Percentiles rank a stretch among this genome's conserved stretches.
These are phyloP conservation scores for Carassius auratus DNA, from an alignment of 2,113 vertebrate species.

Conservation along the genomic window DNA sequence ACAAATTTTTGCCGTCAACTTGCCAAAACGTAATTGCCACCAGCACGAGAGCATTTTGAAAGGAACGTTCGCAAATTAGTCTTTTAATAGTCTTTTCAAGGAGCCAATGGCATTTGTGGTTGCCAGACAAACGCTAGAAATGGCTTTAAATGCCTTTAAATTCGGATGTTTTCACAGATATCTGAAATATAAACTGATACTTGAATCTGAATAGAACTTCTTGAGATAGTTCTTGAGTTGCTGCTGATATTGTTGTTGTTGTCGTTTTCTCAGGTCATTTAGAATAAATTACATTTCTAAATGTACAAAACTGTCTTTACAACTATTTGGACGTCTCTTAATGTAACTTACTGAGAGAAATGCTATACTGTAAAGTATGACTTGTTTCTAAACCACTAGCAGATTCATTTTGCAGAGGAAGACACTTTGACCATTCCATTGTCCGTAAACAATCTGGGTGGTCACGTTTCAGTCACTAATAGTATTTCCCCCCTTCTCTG, in stretches of 20 bases:
- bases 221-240: neutral
- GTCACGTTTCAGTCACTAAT: constrained; percentile 8
- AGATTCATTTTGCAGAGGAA: constrained; percentile 1
- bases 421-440: constrained; percentile 2
- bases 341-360: neutral
- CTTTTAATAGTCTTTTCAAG: too few species aligned
- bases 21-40: neutral
- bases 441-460: constrained; percentile 12
- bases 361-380: neutral
- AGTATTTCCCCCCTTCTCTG: constrained; percentile 9
- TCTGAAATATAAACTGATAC: neutral
- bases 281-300: neutral
- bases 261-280: neutral
- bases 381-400: neutral
- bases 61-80: too few species aligned
- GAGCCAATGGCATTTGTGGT: neutral
- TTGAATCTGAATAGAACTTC: neutral
- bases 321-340: too few species aligned
- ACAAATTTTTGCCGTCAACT: too few species aligned
- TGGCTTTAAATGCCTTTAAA: neutral
- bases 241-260: too few species aligned
- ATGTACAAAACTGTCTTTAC: neutral
- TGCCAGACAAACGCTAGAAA: neutral
- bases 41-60: too few species aligned
- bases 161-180: neutral